phyloP scores from a whole-genome alignment of 2,113 vertebrate species.

The Brevimyrus niger region DNA sequence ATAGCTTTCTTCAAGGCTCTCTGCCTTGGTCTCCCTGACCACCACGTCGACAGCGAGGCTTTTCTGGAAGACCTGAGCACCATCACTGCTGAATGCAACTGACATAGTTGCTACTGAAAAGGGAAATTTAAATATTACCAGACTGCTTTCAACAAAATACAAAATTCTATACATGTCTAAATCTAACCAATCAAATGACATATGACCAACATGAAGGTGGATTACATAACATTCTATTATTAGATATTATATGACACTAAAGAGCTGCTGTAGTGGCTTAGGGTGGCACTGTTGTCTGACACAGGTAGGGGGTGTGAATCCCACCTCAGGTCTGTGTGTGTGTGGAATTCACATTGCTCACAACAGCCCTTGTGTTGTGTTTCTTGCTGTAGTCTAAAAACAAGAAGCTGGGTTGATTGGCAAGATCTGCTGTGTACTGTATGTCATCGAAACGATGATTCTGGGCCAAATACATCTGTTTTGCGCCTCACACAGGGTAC shows the following conservation, averaged over 20 bases:
- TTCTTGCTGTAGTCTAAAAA: background rate
- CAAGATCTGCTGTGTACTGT: too few relatives aligned
- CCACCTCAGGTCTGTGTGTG: background rate
- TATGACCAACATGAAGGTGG: background rate
- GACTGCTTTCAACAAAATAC: background rate
- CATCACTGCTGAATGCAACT: conserved; percentile 3
- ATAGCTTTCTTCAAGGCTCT: conserved; percentile 46
- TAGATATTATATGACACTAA: background rate
- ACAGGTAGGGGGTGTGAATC: background rate
- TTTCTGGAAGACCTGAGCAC: background rate
- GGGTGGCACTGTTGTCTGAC: background rate
- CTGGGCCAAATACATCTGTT: too few relatives aligned
- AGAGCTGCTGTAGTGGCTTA: background rate
- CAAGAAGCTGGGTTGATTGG: too few relatives aligned
- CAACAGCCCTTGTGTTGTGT: background rate
- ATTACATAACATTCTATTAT: background rate
- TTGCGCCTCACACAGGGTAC: too few relatives aligned
- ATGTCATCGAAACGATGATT: too few relatives aligned
- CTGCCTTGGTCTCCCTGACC: background rate
- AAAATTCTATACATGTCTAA: background rate
- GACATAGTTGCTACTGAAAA: background rate
- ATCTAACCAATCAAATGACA: background rate
- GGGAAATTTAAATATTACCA: background rate
- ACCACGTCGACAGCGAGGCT: background rate
- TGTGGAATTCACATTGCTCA: background rate